A percentile compares a stretch with the other conserved stretches of the same genome.
phyloP scores from a whole-genome alignment of 2,113 vertebrate species.

The Orcinus orca region DNA sequence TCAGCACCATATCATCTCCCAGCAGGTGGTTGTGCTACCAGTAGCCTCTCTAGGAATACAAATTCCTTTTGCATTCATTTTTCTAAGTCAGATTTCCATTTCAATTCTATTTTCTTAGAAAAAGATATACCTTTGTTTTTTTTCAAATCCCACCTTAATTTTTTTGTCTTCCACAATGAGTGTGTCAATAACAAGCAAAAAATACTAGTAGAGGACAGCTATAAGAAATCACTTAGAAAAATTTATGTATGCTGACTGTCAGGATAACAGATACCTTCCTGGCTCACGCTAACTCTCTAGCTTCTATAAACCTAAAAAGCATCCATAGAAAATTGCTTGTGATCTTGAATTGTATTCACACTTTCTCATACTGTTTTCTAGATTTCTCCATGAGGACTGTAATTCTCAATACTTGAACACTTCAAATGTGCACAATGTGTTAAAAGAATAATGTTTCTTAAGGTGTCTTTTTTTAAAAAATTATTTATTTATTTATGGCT shows the following conservation, averaged over 20 bases:
- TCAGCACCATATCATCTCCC: not conserved
- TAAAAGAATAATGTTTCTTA: conserved; percentile 1
- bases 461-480: not conserved
- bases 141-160: not conserved
- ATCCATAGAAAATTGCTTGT: not conserved
- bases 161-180: conserved; percentile 12
- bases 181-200: not conserved
- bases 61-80: not conserved
- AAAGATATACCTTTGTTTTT: not conserved
- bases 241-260: not conserved
- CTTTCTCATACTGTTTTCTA: conserved; percentile 22
- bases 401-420: not conserved
- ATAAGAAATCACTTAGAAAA: conserved; percentile 11
- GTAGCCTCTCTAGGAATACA: not conserved
- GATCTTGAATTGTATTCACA: not conserved
- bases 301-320: not conserved
- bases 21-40: not conserved
- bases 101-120: conserved; percentile 9
- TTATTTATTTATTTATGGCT: too few species aligned
- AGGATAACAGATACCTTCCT: not conserved
- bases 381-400: not conserved
- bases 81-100: conserved; percentile 30
- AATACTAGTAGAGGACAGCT: not conserved
- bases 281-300: not conserved
- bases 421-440: not conserved